Percentiles rank a stretch among this genome's conserved stretches.
These are phyloP conservation scores for Sternarchorhynchus goeldii DNA, from an alignment of 2,797 vertebrate genomes.

Conservation along the genomic window DNA sequence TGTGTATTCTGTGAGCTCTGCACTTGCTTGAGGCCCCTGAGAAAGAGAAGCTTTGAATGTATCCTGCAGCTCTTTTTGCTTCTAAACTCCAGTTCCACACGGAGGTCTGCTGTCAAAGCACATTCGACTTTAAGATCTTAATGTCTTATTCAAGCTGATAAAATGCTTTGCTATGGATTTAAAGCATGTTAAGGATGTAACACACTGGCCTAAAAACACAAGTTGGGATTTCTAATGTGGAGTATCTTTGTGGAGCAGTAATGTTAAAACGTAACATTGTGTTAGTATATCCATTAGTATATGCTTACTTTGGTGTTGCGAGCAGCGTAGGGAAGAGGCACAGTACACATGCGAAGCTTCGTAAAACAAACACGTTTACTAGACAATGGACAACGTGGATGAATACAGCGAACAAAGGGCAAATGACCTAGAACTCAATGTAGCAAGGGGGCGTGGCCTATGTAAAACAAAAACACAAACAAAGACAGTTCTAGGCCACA, in stretches of 20 bases:
- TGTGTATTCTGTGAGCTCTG: constrained; percentile 49
- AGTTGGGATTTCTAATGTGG: too few relatives aligned
- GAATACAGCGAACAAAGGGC: too few relatives aligned
- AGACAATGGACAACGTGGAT: too few relatives aligned
- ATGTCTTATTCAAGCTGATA: constrained; percentile 13
- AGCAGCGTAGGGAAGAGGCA: too few relatives aligned
- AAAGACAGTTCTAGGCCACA: too few relatives aligned
- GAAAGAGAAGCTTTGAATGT: constrained; percentile 1
- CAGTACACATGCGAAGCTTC: too few relatives aligned
- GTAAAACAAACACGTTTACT: too few relatives aligned
- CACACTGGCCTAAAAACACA: background rate
- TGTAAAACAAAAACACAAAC: too few relatives aligned
- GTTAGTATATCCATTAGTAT: background rate
- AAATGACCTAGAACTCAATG: too few relatives aligned
- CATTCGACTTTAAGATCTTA: background rate
- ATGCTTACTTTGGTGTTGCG: too few relatives aligned
- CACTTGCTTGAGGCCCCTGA: constrained; percentile 29
- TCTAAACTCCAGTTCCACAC: constrained; percentile 1
- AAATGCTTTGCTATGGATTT: constrained; percentile 1
- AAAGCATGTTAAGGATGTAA: constrained; percentile 10
- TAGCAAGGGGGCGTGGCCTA: too few relatives aligned
- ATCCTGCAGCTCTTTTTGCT: constrained; percentile 21
- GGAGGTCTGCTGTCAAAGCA: constrained; percentile 7
- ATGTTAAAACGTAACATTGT: background rate
- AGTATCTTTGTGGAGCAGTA: background rate